Percentiles rank a stretch among this genome's conserved stretches.
Conservation (phyloP, 2,797 vertebrate species). For the Artibeus jamaicensis region DNA sequence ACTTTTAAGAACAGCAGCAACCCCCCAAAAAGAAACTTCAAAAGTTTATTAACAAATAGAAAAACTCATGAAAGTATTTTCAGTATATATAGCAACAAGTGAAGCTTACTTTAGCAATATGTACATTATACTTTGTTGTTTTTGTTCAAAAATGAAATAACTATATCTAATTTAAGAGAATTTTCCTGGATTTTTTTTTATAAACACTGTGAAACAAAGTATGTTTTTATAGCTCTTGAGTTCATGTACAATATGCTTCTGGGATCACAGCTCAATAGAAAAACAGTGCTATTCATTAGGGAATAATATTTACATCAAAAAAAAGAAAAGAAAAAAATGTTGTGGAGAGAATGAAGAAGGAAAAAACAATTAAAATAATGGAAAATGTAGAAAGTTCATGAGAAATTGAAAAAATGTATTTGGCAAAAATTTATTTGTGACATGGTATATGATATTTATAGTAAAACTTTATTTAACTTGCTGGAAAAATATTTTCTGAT, state of each 20-base stretch:
- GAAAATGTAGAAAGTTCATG: constrained; percentile 13
- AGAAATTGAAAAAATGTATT: constrained; percentile 38
- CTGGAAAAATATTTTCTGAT: neutral
- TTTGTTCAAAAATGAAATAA: constrained; percentile 41
- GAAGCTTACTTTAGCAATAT: constrained; percentile 14
- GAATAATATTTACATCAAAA: constrained; percentile 46
- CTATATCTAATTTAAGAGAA: neutral
- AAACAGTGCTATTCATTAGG: constrained; percentile 17
- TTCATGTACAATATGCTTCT: constrained; percentile 32
- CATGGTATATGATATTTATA: neutral
- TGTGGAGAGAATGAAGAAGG: neutral
- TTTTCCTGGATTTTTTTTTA: constrained; percentile 47
- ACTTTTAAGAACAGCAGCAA: neutral
- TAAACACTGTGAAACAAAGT: constrained; percentile 24
- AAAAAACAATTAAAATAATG: constrained; percentile 28
- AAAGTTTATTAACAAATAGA: neutral
- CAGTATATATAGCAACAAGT: neutral
- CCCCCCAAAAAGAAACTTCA: neutral
- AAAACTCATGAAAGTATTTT: constrained; percentile 23
- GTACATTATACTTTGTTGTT: neutral
- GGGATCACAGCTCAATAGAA: constrained; percentile 44
- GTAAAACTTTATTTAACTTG: constrained; percentile 22
- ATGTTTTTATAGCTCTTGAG: constrained; percentile 40
- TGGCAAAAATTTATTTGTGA: constrained; percentile 17
- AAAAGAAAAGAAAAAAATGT: neutral